Base-by-base conservation (phyloP, 2,888 invertebrate genomes). In the Drosophila melanosoma region DNA sequence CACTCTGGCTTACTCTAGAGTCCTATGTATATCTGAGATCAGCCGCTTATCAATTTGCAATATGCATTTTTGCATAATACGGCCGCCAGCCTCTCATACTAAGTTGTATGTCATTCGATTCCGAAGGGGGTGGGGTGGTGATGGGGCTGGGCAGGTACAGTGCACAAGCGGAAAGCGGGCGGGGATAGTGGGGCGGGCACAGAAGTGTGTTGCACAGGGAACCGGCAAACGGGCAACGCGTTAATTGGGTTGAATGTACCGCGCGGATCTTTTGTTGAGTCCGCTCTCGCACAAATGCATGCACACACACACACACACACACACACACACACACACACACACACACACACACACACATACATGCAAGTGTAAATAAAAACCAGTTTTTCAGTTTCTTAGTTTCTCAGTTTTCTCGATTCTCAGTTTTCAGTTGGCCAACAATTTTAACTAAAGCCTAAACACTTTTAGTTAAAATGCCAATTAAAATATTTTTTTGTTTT, bases 401-500 rank as follows among this genome's bases (percentile, higher is more conserved):
- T 57, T 63, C 66, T 69, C 64, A 65, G 64, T 69, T 66, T 57
- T 61, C 56, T 48, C 33, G 33, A 57, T 48, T 57, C 63, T 76
- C 69, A 51, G 54, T 42, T 57, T 48, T 51, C 69, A 75, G 57
- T 70, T 58, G 51, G 56, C 49, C 70, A 90, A 87, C 91, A 91
- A 91, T 91, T 91, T 91, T 91, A 91, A 89, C 91, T 91, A 91
- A 91, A 92, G 92, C 91, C 91, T 91, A 92, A 91, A 91, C 91
- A 91, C 91, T 92, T 92, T 91, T 91, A 91, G 92, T 91, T 92
- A 90, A 91, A 92, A 91, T 92, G 92, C 92, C 92, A 91, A 92
- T 91, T 91, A 91, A 91, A 91, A 92, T 91, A 91, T 91, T 83
- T 76, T 73, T 80, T 29, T 29, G n/a, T 29, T 63, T 62, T 38